These are phyloP conservation scores for Dolichallabes microphthalmus DNA, from an alignment of 2,113 vertebrate species.

Conservation along the genomic window DNA sequence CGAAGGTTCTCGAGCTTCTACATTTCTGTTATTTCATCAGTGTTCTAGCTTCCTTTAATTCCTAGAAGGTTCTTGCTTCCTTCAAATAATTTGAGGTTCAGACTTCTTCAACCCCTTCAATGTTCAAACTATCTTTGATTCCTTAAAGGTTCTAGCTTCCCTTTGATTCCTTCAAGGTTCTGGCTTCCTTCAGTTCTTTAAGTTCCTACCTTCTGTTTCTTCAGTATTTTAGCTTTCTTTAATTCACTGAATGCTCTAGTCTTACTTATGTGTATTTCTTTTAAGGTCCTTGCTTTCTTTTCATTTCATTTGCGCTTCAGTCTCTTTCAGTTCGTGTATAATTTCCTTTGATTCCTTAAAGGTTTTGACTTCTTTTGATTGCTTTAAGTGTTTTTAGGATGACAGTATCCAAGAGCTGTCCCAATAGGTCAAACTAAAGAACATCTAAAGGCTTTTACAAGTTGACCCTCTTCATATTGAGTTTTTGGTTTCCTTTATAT, in stretches of 20 bases:
- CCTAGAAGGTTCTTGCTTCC: background rate
- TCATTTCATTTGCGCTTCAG: no score
- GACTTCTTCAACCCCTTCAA: background rate
- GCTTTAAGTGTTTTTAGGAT: background rate
- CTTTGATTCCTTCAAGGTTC: background rate
- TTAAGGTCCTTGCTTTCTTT: background rate
- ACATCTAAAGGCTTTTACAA: background rate
- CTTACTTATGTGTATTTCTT: background rate
- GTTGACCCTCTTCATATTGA: background rate
- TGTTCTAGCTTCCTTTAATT: background rate
- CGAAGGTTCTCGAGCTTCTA: no score
- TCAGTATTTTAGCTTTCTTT: background rate
- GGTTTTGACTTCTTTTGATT: background rate
- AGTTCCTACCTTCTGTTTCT: background rate
- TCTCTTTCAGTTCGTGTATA: background rate
- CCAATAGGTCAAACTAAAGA: background rate
- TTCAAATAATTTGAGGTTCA: background rate
- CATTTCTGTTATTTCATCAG: background rate
- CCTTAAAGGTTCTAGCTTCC: background rate
- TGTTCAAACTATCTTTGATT: background rate
- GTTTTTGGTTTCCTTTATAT: background rate
- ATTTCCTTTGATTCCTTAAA: no score
- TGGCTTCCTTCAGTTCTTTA: background rate
- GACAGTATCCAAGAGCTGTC: background rate
- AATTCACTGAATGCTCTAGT: background rate